Evolutionary conservation across 2,113 vertebrate species (phyloP), one percentile per base, ranked within the genome.

Genomic region (Mirounga angustirostris): DNA sequence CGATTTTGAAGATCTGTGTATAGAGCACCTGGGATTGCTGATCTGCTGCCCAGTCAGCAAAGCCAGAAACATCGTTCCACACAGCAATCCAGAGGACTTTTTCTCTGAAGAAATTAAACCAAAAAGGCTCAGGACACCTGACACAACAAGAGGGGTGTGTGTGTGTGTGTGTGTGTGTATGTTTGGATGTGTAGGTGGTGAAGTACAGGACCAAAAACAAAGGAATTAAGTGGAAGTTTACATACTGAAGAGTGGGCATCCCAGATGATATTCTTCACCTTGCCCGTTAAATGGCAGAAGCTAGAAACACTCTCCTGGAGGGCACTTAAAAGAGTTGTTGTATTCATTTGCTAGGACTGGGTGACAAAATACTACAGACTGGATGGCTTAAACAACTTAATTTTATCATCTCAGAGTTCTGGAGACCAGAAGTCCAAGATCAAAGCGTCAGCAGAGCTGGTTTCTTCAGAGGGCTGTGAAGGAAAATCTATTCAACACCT

Each of bases 31-130:
- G 63, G 11, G 18, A 5, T 43, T 82, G 79, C 9, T 65, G 28
- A 19, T n/a, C 18, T 0, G 21, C 8, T n/a, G 21, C 2, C 11
- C 1, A 56, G 80, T 43, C 2, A 56, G 5, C n/a, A 54, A 19
- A 81, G n/a, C 11, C 8, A 73, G 52, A 80, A 46, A 26, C 30
- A 28, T 18, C 7, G 5, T 69, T 5, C 5, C 24, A 33, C 46
- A 76, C 1, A 46, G 43, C n/a, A 90, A 30, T 59, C 19, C 24
- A 65, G 80, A 65, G 58, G 36, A 11, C 2, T 4, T 67, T 28
- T 65, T 50, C 13, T 46, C 19, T 40, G 15, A 87, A 87, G 54
- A 74, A 83, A 46, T n/a, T 52, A 61, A 83, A 73, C 21, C 1
- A 6, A 36, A 86, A 65, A 56, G 5, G 11, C 40, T 56, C 40